A percentile compares a stretch with the other conserved stretches of the same genome.
These are phyloP conservation scores for Andrena bucephala DNA, from an alignment of 2,888 invertebrate genomes.

Conservation along the genomic window DNA sequence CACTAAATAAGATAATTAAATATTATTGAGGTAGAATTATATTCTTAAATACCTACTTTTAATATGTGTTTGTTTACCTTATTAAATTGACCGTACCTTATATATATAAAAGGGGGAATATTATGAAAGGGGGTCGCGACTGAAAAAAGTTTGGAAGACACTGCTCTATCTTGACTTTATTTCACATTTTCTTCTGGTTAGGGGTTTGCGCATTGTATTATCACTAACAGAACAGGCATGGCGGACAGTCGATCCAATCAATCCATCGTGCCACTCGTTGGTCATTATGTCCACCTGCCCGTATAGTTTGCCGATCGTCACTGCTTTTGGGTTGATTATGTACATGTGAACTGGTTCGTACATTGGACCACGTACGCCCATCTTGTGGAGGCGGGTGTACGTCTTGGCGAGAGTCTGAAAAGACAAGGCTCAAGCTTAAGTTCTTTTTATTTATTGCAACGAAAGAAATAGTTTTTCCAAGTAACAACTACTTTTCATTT, in stretches of 20 bases:
- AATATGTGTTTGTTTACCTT: background rate
- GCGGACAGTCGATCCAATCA: slow-evolving; percentile 90
- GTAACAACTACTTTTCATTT: no score
- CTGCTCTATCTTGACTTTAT: no score
- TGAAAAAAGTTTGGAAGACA: no score
- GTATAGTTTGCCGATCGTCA: slow-evolving; percentile 94
- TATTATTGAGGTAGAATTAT: no score
- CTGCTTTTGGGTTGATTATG: slow-evolving; percentile 95
- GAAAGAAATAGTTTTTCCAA: no score
- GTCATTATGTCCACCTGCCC: slow-evolving; percentile 94
- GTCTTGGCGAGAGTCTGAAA: slow-evolving; percentile 90
- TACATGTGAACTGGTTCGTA: slow-evolving; percentile 92
- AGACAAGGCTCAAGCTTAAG: background rate
- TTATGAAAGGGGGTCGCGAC: no score
- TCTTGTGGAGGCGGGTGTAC: slow-evolving; percentile 88
- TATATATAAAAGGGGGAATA: no score
- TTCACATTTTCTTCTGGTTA: no score
- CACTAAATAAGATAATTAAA: no score
- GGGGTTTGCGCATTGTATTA: background rate
- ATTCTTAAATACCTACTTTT: background rate
- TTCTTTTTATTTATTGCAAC: no score
- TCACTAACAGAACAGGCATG: slow-evolving; percentile 86
- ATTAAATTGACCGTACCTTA: background rate
- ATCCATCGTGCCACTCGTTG: slow-evolving; percentile 96
- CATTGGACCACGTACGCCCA: slow-evolving; percentile 87